Percentiles rank a stretch among this genome's conserved stretches.
Evolutionary conservation across 2,888 invertebrate genomes (phyloP).

Genomic region (Latrodectus elegans): DNA sequence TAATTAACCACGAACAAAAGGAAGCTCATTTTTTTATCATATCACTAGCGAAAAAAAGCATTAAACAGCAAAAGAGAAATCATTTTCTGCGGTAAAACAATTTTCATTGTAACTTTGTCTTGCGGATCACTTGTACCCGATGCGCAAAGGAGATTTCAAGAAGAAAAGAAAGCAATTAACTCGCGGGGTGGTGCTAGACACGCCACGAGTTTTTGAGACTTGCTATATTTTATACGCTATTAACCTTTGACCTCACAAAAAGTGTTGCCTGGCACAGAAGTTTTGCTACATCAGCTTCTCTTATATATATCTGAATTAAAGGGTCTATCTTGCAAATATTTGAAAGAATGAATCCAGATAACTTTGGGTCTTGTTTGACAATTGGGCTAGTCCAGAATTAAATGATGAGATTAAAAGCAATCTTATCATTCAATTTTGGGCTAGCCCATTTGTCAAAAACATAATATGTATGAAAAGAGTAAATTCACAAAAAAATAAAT

Average conservation of each 20-base stretch:
- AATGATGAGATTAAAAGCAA: too few species aligned
- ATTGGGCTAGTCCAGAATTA: too few species aligned
- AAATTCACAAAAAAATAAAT: too few species aligned
- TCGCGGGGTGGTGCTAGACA: slow-evolving; percentile 38
- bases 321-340: too few species aligned
- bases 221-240: slow-evolving; percentile 65
- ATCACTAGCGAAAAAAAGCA: neutral
- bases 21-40: slow-evolving; percentile 13
- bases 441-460: too few species aligned
- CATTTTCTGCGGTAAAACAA: slow-evolving; percentile 16
- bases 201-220: slow-evolving; percentile 26
- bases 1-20: slow-evolving; percentile 46
- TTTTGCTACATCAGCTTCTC: neutral
- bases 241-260: slow-evolving; percentile 53
- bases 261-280: slow-evolving; percentile 33
- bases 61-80: slow-evolving; percentile 6
- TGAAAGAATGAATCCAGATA: too few species aligned
- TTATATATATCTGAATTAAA: neutral
- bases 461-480: too few species aligned
- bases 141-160: neutral
- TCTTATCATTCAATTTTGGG: too few species aligned
- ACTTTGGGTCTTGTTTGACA: too few species aligned
- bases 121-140: slow-evolving; percentile 16
- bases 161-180: slow-evolving; percentile 52
- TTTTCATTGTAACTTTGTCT: slow-evolving; percentile 36